These are phyloP conservation scores for Gymnocypris eckloni DNA, from an alignment of 2,797 vertebrate genomes.

Conservation along the genomic window DNA sequence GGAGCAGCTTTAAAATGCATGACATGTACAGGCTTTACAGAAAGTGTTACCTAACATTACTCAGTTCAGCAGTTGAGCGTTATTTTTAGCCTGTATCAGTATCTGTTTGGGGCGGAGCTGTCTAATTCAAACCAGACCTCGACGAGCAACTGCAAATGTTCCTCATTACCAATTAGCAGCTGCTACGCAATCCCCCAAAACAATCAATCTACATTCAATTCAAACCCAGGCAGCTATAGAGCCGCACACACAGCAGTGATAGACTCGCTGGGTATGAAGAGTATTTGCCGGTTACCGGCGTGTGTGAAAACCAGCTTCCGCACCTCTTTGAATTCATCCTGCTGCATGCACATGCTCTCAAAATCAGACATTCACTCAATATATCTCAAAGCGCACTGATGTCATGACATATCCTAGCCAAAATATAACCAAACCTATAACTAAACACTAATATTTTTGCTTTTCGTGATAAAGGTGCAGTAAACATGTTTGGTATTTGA, in stretches of 20 bases:
- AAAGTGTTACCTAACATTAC: slow-evolving; percentile 11
- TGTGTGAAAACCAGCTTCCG: slow-evolving; percentile 44
- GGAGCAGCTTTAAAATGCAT: neutral
- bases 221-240: slow-evolving; percentile 24
- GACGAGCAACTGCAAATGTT: slow-evolving; percentile 35
- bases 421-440: neutral
- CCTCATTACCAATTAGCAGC: slow-evolving; percentile 46
- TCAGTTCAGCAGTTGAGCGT: slow-evolving; percentile 15
- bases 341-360: slow-evolving; percentile 12
- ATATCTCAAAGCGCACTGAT: neutral
- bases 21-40: neutral
- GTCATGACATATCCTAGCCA: neutral
- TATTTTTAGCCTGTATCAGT: slow-evolving; percentile 44
- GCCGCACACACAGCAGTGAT: slow-evolving; percentile 13
- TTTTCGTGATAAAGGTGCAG: neutral
- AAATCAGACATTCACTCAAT: neutral
- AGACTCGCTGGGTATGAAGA: slow-evolving; percentile 7
- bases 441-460: neutral
- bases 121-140: slow-evolving; percentile 45
- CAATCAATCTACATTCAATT: slow-evolving; percentile 41
- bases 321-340: slow-evolving; percentile 32
- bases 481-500: neutral
- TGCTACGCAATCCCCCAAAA: slow-evolving; percentile 32
- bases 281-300: neutral
- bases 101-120: slow-evolving; percentile 36